These are phyloP conservation scores for Cataglyphis cursor DNA, from an alignment of 2,888 invertebrate species.

Conservation along the genomic window DNA sequence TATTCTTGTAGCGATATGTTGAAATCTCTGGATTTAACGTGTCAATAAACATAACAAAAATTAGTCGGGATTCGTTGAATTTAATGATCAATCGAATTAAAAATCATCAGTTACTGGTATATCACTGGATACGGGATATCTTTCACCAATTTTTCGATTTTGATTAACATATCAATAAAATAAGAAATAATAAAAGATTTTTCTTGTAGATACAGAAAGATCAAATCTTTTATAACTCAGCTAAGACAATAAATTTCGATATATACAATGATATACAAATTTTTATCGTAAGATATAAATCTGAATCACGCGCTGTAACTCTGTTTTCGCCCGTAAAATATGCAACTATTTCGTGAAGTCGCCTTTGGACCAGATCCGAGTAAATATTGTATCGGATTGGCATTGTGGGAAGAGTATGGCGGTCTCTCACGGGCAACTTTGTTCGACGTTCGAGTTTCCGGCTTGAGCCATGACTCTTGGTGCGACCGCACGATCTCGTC, in stretches of 20 bases:
- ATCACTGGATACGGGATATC: neutral
- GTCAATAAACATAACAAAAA: constrained; percentile 29
- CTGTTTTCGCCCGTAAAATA: constrained; percentile 28
- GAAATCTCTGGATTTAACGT: constrained; percentile 39
- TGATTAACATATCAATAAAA: neutral
- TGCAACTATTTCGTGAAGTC: constrained; percentile 54
- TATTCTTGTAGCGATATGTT: neutral
- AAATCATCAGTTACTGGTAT: neutral
- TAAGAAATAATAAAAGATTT: neutral
- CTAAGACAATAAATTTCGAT: neutral
- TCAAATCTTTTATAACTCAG: constrained; percentile 13
- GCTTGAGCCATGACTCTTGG: constrained; percentile 74
- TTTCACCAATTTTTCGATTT: neutral
- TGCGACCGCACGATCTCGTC: constrained; percentile 75
- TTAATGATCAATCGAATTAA: neutral
- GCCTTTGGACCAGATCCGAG: constrained; percentile 34
- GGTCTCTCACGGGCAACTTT: constrained; percentile 53
- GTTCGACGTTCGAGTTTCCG: constrained; percentile 69
- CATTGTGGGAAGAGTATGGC: constrained; percentile 51
- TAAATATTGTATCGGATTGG: constrained; percentile 58
- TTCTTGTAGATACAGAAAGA: neutral
- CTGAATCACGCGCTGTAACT: constrained; percentile 19
- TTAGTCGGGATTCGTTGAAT: constrained; percentile 21
- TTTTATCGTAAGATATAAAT: constrained; percentile 24
- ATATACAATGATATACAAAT: neutral